Evolutionary conservation across 1,140 invertebrate species (phyloP), one percentile per base, ranked within the genome.

Genomic region (Psix sp.): DNA sequence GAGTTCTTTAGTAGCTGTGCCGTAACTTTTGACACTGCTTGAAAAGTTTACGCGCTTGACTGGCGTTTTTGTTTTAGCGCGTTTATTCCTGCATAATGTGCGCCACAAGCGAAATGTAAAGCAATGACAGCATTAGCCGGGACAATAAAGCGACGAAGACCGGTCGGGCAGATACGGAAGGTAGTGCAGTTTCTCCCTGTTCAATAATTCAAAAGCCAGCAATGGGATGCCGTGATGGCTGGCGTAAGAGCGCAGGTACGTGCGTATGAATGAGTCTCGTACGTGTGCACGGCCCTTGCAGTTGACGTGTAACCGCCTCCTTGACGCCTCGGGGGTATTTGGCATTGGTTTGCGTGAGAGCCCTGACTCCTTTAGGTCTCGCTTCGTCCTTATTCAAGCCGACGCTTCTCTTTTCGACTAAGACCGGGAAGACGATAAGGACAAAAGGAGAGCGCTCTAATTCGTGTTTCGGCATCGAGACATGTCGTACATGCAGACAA

Each of bases 171-270:
- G 68, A 79, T 76, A 43, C 60, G 59, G 11, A 52, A 65, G 46
- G 76, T 76, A 73, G 60, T 54, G 75, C 76, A 77, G 80, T 77
- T 70, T 71, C 77, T 65, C 76, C 67, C 71, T 77, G 80, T 77
- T 83, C 74, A 82, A 83, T 82, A 82, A 83, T 83, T 80, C 81
- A 82, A 72, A 66, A 77, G 77, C 76, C 40, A 7, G 62, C 71
- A 76, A 79, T 77, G 76, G 36, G 63, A 73, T 73, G 70, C 52
- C 52, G 38, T 20, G 49, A 60, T 60, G 59, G 57, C 42, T 70
- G 59, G 48, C 60, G 54, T 45, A 46, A 66, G 56, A 70, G 60
- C 45, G 35, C 42, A 71, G 54, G 52, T 59, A 75, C 60, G 60
- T 70, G 66, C 54, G 56, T 70, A 66, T 66, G 70, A 74, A 74